phyloP scores from a whole-genome alignment of 2,113 vertebrate genomes.

The Oenanthe melanoleuca region DNA sequence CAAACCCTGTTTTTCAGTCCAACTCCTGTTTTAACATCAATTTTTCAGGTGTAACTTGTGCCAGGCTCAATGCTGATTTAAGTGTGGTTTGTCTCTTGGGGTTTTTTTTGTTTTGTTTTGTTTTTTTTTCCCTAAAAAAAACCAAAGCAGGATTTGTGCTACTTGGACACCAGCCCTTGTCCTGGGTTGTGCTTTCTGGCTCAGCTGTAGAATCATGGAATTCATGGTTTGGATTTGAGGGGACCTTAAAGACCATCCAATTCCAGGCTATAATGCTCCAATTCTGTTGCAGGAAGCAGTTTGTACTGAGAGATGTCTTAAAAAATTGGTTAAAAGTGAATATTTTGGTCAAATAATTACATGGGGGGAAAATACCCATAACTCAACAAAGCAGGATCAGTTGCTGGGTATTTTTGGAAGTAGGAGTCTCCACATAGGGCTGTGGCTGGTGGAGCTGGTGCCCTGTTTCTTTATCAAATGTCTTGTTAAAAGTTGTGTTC shows the following conservation, averaged over 20 bases:
- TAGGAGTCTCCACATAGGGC: accelerated
- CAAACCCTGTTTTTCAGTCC: background rate
- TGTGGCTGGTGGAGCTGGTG: background rate
- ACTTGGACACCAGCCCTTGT: background rate
- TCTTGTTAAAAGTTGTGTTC: background rate
- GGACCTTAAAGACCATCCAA: background rate
- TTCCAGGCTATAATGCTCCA: background rate
- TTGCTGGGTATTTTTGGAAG: background rate
- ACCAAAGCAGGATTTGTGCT: background rate
- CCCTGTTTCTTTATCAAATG: background rate
- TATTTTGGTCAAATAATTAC: background rate
- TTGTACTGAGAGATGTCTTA: background rate
- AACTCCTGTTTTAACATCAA: background rate
- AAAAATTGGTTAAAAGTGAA: background rate
- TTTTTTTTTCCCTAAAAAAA: accelerated
- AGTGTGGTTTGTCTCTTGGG: background rate
- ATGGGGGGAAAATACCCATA: accelerated
- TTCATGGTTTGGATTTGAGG: background rate
- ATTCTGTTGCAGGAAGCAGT: background rate
- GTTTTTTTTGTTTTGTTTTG: background rate
- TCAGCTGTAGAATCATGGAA: background rate
- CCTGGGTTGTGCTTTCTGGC: background rate
- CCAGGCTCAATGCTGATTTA: background rate
- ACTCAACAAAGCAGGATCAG: background rate
- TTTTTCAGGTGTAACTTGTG: constrained; percentile 13